A percentile compares a stretch with the other conserved stretches of the same genome.
Evolutionary conservation across 2,797 vertebrate genomes (phyloP).

Genomic region (Melanotaenia trifasciata): DNA sequence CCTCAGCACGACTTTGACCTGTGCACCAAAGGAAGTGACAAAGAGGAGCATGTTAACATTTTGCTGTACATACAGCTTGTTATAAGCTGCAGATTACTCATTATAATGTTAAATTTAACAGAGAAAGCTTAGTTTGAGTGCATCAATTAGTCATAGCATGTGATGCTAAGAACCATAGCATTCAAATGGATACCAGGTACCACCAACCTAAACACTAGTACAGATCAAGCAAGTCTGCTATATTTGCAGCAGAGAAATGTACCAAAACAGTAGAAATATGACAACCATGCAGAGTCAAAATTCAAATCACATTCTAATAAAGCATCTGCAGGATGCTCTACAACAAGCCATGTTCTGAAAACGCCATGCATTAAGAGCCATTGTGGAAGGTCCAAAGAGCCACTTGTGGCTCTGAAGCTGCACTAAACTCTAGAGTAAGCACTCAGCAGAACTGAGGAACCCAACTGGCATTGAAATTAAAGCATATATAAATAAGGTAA

Average conservation of each 20-base stretch:
- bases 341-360: background rate
- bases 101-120: background rate
- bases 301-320: background rate
- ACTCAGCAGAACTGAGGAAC: too few relatives aligned
- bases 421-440: too few relatives aligned
- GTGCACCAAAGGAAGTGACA: constrained; percentile 38
- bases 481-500: too few relatives aligned
- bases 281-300: background rate
- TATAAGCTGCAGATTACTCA: background rate
- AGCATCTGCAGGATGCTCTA: background rate
- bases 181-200: background rate
- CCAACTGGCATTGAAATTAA: too few relatives aligned
- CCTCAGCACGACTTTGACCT: constrained; percentile 96
- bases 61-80: background rate
- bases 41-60: background rate
- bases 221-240: background rate
- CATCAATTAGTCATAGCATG: background rate
- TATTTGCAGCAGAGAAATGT: background rate
- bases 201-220: background rate
- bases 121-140: background rate
- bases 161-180: background rate
- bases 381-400: too few relatives aligned
- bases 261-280: background rate
- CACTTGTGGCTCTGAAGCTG: too few relatives aligned
- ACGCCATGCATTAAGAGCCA: background rate